Evolutionary conservation across 1,140 invertebrate species (phyloP).

Genomic region (Helicoverpa armigera): DNA sequence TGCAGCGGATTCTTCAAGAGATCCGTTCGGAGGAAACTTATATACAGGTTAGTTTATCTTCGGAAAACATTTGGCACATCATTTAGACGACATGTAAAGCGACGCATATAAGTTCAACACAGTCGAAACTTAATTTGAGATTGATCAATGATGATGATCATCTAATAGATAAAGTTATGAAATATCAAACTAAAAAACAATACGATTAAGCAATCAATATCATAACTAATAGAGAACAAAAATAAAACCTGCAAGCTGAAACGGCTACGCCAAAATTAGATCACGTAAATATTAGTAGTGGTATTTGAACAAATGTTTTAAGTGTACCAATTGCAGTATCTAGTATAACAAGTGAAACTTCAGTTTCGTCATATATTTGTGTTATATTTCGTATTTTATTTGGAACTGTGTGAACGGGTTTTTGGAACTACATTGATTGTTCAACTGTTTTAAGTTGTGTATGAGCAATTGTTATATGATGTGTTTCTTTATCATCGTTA

Average conservation of each 20-base stretch:
- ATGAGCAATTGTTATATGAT: slow-evolving; percentile 28
- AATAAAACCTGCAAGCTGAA: background rate
- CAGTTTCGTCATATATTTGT: slow-evolving; percentile 55
- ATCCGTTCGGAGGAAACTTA: slow-evolving; percentile 97
- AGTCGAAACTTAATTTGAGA: too few species aligned
- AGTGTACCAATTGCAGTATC: slow-evolving; percentile 1
- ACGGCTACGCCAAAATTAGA: slow-evolving; percentile 43
- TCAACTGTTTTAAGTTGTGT: slow-evolving; percentile 15
- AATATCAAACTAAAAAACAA: too few species aligned
- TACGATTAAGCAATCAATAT: too few species aligned
- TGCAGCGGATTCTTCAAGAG: slow-evolving; percentile 99
- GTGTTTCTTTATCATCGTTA: slow-evolving; percentile 10
- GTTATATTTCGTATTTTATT: slow-evolving; percentile 39
- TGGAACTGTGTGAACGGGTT: slow-evolving; percentile 52
- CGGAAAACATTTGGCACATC: background rate
- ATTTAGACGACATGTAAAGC: too few species aligned
- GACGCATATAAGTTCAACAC: too few species aligned
- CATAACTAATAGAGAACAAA: background rate
- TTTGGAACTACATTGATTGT: slow-evolving; percentile 42
- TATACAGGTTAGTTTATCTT: slow-evolving; percentile 93
- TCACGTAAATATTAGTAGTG: slow-evolving; percentile 46
- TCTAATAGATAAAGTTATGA: too few species aligned
- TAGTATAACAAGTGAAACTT: slow-evolving; percentile 52
- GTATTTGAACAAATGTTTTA: slow-evolving; percentile 53
- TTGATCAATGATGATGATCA: too few species aligned